Base-by-base conservation (phyloP, 1,140 invertebrate species). In the Maniola jurtina region DNA sequence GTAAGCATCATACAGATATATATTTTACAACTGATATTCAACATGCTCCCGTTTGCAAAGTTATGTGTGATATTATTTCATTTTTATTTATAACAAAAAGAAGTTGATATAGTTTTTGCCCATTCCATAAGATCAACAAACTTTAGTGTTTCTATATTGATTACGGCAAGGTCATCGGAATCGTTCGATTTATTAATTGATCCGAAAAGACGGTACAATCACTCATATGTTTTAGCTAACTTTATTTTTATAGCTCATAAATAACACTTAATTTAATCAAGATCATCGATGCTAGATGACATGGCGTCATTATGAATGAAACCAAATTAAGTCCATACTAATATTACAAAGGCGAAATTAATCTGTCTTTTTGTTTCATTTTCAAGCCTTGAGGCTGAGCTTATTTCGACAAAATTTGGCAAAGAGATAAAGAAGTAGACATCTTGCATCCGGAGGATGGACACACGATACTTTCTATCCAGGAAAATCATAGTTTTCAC, bases 211-310 rank as follows among this genome's bases (percentile, higher is more conserved):
- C 59, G 59, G 54, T 64, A 64, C 58, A 56, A 68, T 38, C 38
- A 57, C 45, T 47, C 25, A 25, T 59, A 42, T 59, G 62, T 61
- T 59, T 61, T 62, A 59, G 40, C 57, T 54, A 52, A 47, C 36
- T 59, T 63, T n/a, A 36, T 59, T 64, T 47, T 60, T 64, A 13
- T 55, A 10, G 45, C 14, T 68, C 61, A 56, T 68, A 68, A 68
- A 68, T 68, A 34, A 68, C 40, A 47, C 14, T 7, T 62, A 54
- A 61, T 68, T 68, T 68, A 68, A 68, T 64, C 66, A 64, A 64
- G 61, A 68, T 38, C 61, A 68, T 58, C 42, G 16, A 59, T 45
- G 25, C 14, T 54, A 55, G 35, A 33, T n/a, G n/a, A 36, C 54
- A 63, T 68, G 55, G 50, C 45, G 45, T 63, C 50, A 68, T 36